Percentiles rank a stretch among this genome's conserved stretches.
Evolutionary conservation across 1,140 invertebrate genomes (phyloP).

Genomic region (Drosophila oshimai): DNA sequence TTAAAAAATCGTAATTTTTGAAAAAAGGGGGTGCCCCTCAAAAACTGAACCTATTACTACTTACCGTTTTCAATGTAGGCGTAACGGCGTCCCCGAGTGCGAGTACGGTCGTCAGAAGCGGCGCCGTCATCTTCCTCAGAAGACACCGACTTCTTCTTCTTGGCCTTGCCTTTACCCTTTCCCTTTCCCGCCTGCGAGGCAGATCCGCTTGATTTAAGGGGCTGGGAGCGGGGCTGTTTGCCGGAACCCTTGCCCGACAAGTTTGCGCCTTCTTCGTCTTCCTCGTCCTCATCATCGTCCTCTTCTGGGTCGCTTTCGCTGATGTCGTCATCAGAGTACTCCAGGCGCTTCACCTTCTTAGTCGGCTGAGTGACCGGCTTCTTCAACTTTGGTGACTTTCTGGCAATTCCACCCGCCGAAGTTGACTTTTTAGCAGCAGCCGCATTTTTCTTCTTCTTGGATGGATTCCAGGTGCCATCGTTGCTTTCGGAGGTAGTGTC

Average conservation of each 20-base stretch:
- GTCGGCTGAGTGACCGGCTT: conserved; percentile 16
- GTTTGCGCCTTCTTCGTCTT: conserved; percentile 49
- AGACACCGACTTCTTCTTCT: conserved; percentile 54
- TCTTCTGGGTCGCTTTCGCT: conserved; percentile 74
- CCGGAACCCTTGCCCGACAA: conserved; percentile 71
- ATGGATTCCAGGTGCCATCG: conserved; percentile 73
- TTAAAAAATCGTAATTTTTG: no score
- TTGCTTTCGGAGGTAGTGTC: conserved; percentile 76
- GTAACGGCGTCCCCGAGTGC: conserved; percentile 87
- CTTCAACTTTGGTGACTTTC: conserved; percentile 72
- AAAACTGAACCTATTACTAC: no score
- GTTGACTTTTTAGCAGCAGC: conserved; percentile 37
- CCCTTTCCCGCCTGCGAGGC: conserved; percentile 54
- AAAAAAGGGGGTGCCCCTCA: no score
- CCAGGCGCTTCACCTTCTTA: conserved; percentile 66
- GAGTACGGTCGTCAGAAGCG: conserved; percentile 84
- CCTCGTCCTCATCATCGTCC: conserved; percentile 71
- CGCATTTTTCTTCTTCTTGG: conserved; percentile 65
- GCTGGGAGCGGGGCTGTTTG: conserved; percentile 74
- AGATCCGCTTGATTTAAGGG: conserved; percentile 44
- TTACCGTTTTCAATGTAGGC: conserved; percentile 86
- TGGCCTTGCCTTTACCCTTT: conserved; percentile 50
- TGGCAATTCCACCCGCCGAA: conserved; percentile 25
- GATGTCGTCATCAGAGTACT: conserved; percentile 79
- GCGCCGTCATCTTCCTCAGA: conserved; percentile 79